Conservation (phyloP, 1,140 invertebrate species). For the Triops longicaudatus region DNA sequence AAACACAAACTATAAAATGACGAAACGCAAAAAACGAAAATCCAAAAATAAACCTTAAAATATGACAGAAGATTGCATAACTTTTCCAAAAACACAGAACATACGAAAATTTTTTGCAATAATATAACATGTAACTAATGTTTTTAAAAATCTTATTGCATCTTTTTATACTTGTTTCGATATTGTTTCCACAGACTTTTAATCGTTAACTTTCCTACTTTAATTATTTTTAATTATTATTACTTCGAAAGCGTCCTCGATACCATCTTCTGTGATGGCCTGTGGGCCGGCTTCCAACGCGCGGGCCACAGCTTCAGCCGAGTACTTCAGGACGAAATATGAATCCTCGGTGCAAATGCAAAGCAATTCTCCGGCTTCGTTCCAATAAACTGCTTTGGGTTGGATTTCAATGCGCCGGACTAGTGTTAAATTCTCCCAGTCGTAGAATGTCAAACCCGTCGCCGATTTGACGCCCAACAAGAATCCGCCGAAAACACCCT, state of each 20-base stretch:
- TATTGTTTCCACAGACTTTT: no score
- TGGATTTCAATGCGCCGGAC: slow-evolving; percentile 92
- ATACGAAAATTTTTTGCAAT: no score
- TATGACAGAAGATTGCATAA: no score
- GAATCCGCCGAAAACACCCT: slow-evolving; percentile 93
- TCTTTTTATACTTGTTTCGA: no score
- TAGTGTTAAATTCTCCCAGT: slow-evolving; percentile 90
- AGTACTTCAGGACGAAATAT: slow-evolving; percentile 91
- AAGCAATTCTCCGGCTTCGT: slow-evolving; percentile 87
- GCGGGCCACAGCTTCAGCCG: slow-evolving; percentile 61
- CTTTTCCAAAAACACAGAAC: no score
- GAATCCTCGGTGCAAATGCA: slow-evolving; percentile 92
- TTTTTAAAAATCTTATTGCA: no score
- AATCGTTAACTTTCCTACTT: no score
- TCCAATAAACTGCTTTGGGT: slow-evolving; percentile 91
- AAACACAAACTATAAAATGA: no score
- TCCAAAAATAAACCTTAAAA: no score
- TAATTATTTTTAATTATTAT: no score
- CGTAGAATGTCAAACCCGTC: slow-evolving; percentile 88
- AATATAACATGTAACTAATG: no score
- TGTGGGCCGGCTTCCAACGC: slow-evolving; percentile 60
- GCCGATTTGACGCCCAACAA: slow-evolving; percentile 89
- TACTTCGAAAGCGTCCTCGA: slow-evolving; percentile 95
- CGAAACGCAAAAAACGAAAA: no score
- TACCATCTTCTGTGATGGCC: slow-evolving; percentile 79